Percentiles rank a stretch among this genome's conserved stretches.
Evolutionary conservation across 2,797 vertebrate genomes (phyloP).

Genomic region (Melanotaenia trifasciata): DNA sequence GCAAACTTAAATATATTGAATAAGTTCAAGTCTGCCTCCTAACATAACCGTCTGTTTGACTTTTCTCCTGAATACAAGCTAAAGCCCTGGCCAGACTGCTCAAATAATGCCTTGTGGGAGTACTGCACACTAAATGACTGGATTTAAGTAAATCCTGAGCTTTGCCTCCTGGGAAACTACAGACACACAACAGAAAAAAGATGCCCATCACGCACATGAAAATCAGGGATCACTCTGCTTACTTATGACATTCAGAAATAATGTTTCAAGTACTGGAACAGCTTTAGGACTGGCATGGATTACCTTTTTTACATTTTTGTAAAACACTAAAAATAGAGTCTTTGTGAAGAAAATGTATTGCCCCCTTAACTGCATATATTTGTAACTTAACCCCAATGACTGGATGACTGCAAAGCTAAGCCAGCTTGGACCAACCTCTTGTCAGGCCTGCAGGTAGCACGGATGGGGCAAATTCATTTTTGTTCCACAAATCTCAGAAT

Average conservation of each 20-base stretch:
- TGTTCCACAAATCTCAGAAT: neutral
- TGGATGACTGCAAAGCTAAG: neutral
- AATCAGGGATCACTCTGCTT: constrained; percentile 13
- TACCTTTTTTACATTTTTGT: neutral
- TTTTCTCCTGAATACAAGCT: constrained; percentile 46
- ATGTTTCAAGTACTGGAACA: constrained; percentile 6
- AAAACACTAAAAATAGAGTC: neutral
- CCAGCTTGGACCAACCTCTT: constrained; percentile 3
- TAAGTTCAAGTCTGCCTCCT: constrained; percentile 13
- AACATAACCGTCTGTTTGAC: constrained; percentile 43
- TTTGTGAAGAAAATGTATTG: neutral
- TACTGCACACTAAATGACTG: constrained; percentile 55
- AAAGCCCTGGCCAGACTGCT: constrained; percentile 59
- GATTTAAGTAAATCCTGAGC: constrained; percentile 71
- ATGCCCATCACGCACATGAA: constrained; percentile 32
- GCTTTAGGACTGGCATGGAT: neutral
- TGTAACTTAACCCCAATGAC: constrained; percentile 4
- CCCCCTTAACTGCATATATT: neutral
- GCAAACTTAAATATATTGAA: constrained; percentile 20
- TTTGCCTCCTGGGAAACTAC: constrained; percentile 50
- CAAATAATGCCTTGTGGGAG: constrained; percentile 57
- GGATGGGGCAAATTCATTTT: neutral
- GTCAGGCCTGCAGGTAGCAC: neutral
- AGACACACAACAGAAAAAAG: constrained; percentile 40
- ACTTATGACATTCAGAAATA: constrained; percentile 29